Base-by-base conservation (phyloP, 2,888 invertebrate species). In the Bedellia somnulentella region DNA sequence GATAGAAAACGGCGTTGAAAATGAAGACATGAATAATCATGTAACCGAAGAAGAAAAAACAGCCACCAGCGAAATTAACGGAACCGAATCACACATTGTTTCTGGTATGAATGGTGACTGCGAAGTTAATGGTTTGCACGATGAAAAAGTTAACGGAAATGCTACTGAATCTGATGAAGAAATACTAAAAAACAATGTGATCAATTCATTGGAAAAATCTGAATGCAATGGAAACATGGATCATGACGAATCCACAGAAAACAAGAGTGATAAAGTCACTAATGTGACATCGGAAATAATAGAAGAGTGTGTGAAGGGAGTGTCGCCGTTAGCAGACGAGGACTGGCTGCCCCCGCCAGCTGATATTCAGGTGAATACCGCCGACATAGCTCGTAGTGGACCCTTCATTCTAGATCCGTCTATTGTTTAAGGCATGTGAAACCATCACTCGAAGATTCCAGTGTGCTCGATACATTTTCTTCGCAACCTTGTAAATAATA, bases 391-490 rank as follows among this genome's bases (percentile, higher is more conserved):
- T 59, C 49, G 71, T 71, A 71, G 71, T 64, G 58, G 67, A 59
- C 54, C 68, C 66, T 64, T 56, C 52, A 52, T 48, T 53, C 39
- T 57, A 55, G 47, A 46, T 54, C 56, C 52, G 52, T 61, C 56
- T 55, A 54, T 67, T 67, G 64, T 60, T 60, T 52, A 52, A 59
- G 61, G 71, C 71, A 70, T 71, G 71, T 46, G 55, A 54, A 59
- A 57, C 56, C 44, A 54, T 58, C 56, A 57, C 57, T 40, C 46
- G 62, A 63, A 59, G 60, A 60, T 40, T n/a, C 23, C 42, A 52
- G 46, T 52, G 48, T 52, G 48, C 52, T 49, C 48, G 44, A 46
- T 41, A 40, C 43, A 45, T 42, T 43, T 38, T 37, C 12, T 13
- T 10, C 29, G 29, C 14, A 13, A 26, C 14, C 22, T 8, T 21